Evolutionary conservation across 2,113 vertebrate genomes (phyloP).

Genomic region (Oryzias celebensis): DNA sequence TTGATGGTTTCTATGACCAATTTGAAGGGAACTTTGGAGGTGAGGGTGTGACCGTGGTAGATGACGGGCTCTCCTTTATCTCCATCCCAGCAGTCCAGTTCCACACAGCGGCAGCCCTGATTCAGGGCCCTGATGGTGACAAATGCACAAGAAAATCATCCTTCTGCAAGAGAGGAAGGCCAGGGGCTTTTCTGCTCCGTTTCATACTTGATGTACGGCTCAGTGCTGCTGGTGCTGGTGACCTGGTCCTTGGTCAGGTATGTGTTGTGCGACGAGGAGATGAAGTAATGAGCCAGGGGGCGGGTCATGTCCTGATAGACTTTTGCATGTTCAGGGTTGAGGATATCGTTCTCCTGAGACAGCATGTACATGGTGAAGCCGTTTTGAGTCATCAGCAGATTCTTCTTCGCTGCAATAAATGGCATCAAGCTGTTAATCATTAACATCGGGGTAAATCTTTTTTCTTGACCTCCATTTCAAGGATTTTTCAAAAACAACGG

Average conservation of each 20-base stretch:
- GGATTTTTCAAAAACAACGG: too few species aligned
- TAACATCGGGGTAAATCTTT: too few species aligned
- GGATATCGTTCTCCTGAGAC: slow-evolving; percentile 84
- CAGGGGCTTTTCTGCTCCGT: neutral
- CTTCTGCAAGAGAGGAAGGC: neutral
- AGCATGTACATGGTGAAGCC: slow-evolving; percentile 97
- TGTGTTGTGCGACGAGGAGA: slow-evolving; percentile 96
- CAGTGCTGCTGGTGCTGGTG: slow-evolving; percentile 89
- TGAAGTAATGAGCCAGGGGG: slow-evolving; percentile 91
- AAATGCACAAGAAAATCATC: neutral
- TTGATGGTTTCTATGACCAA: slow-evolving; percentile 89
- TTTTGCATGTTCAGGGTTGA: slow-evolving; percentile 79
- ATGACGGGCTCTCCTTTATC: slow-evolving; percentile 88
- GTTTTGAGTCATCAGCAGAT: slow-evolving; percentile 89
- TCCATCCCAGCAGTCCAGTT: slow-evolving; percentile 98
- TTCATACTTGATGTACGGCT: slow-evolving; percentile 92
- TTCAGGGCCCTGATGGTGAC: slow-evolving; percentile 82
- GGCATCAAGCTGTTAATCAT: neutral
- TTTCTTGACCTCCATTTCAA: too few species aligned
- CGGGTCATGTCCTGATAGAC: slow-evolving; percentile 91
- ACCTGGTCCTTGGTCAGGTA: slow-evolving; percentile 94
- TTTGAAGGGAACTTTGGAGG: slow-evolving; percentile 92
- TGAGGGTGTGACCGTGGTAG: slow-evolving; percentile 92
- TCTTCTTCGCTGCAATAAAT: slow-evolving; percentile 82
- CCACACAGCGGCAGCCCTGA: slow-evolving; percentile 94